Conservation (phyloP, 2,797 vertebrate species). For the Takifugu ocellatus region DNA sequence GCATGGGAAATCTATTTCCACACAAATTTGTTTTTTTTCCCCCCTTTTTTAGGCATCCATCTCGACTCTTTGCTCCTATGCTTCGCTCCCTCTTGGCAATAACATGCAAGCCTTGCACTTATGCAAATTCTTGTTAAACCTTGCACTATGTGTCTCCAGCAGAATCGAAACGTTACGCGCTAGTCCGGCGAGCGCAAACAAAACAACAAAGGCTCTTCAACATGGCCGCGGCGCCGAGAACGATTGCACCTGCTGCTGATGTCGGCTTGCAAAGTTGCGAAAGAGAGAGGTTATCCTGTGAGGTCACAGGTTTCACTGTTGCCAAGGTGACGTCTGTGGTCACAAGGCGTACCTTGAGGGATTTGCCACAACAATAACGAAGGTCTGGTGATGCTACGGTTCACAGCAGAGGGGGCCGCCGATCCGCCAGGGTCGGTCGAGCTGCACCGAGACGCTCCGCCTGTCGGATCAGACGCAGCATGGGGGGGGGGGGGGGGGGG, state of each 20-base stretch:
- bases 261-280: conserved; percentile 64
- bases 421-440: conserved; percentile 42
- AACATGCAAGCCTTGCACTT: conserved; percentile 68
- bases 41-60: not conserved
- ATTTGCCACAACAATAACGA: conserved; percentile 49
- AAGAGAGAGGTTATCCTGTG: conserved; percentile 40
- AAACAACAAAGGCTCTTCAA: conserved; percentile 40
- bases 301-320: conserved; percentile 65
- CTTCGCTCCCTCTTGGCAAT: conserved; percentile 70
- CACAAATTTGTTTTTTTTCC: conserved; percentile 41
- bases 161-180: conserved; percentile 45
- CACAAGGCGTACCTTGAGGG: conserved; percentile 35
- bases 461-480: conserved; percentile 57
- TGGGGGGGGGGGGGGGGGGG: conserved; percentile 43
- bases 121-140: conserved; percentile 75
- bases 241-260: conserved; percentile 60
- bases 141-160: conserved; percentile 64
- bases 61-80: conserved; percentile 25
- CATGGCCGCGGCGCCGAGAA: conserved; percentile 48
- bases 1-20: conserved; percentile 64
- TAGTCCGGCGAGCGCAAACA: conserved; percentile 42
- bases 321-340: conserved; percentile 56
- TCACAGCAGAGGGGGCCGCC: conserved; percentile 42
- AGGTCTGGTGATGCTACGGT: conserved; percentile 40
- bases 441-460: conserved; percentile 52